Evolutionary conservation across 53 echinoderm and acorn worm genomes (phyloP), one percentile per base, ranked within the genome.

Genomic region (Henricia sp.): DNA sequence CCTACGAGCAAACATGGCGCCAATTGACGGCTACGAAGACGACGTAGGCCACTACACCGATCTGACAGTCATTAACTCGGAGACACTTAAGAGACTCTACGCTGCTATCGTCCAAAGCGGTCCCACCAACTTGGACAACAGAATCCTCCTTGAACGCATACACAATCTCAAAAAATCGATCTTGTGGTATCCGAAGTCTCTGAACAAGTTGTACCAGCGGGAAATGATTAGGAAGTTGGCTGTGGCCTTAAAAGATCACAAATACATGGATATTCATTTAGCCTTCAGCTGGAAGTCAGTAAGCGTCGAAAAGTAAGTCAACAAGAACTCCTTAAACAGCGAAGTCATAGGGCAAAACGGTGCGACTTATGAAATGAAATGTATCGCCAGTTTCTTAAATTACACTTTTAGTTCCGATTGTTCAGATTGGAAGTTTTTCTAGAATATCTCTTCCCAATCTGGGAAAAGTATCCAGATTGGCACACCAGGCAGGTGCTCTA

Each of bases 141-240:
- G 76, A 37, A 40, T 68, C 2, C 78, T 89, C 32, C 50, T 94
- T 2, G 71, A 86, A 9, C 84, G 87, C 30, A 62, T 91, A 13
- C 56, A 83, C 12, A 83, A 71, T 35, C 86, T 95, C 66, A 93
- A 95, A 27, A 88, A 91, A 37, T 95, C 95, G 1, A 71, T 91
- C 20, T 48, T 95, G 21, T 95, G 95, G 95, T 93, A 88, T 83
- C 86, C 93, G 11, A 95, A 95, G 70, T 93, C 93, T 6, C 93
- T 90, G 28, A 37, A 78, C 6, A 82, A 77, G 59, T 66, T 88
- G 54, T 86, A 95, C 40, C 84, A 88, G 26, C 84, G 91, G 51
- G 72, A 84, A 5, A 85, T 73, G 50, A 54, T 95, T 3, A 65
- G 86, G 39, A 87, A 91, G 38, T 72, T 91, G 13, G 72, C 82